Base-by-base conservation (phyloP, 2,797 vertebrate species). In the Notamacropus eugenii region DNA sequence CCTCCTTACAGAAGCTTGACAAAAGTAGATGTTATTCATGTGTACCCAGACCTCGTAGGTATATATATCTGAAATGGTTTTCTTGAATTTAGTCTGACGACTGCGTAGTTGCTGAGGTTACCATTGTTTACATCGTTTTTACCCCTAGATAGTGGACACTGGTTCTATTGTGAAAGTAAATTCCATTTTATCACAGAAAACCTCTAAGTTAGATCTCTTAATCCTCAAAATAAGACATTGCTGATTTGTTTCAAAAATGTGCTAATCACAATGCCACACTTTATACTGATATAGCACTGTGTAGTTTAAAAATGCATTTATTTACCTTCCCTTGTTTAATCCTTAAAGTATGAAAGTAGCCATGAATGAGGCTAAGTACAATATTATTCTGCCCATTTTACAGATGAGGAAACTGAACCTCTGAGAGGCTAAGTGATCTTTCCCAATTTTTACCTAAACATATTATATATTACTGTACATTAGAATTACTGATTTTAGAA, bases 11-110 rank as follows among this genome's bases (percentile, higher is more conserved):
- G 62, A 74, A n/a, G 62, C 4, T 74, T 6, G 8, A 74, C 34
- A 74, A 74, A 74, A 74, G 62, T 34, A 74, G 62, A 74, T 19
- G n/a, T 82, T 24, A 24, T 46, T 82, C 11, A 40, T 82, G 19
- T 40, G 67, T 74, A 74, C 16, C 19, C 6, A 82, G 67, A 40
- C 19, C 5, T 40, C 16, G 6, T 16, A 74, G 34, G n/a, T 82
- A 3, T 82, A 40, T 82, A 9, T 55, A 91, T 62, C 93, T 55
- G 92, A 58, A 74, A 92, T 91, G 93, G 6, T 12, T 95, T 95
- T 96, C 58, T 87, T 5, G 31, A 92, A 93, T 50, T 90, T 96
- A 82, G n/a, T 94, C 52, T 56, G 34, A 9, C 52, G 82, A 57
- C 34, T 29, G 57, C 34, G 10, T 50, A n/a, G n/a, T 94, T 91